Evolutionary conservation across 2,888 invertebrate genomes (phyloP), one percentile per base, ranked within the genome.

Genomic region (Heliconius cydno): DNA sequence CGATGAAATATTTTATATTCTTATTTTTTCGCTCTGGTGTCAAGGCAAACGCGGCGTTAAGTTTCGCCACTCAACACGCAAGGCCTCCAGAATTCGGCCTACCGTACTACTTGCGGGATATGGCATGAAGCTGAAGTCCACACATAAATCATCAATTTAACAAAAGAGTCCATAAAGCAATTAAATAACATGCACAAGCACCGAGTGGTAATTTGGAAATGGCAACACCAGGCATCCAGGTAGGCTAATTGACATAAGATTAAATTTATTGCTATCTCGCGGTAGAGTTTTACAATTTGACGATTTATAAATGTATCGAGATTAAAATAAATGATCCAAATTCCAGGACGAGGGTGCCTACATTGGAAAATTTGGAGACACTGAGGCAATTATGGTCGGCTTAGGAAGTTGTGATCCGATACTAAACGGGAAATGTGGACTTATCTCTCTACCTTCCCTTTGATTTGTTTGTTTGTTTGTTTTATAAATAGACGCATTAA

Each of bases 381-480:
- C 87, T 85, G 87, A 86, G 86, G 86, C 89, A 91, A 92, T 92
- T 92, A 92, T 89, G 90, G 88, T 86, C 88, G 88, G 90, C 89
- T 92, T 90, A 88, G 83, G 86, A 91, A 92, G 90, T 93, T 92
- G 90, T 92, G 90, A 92, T 89, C 88, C 88, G 83, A 85, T 85
- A 86, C 80, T 84, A 84, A 84, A 83, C 82, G 83, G 85, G 83
- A 86, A 90, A 92, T 91, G 85, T 83, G 85, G 90, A 93, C 91
- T 91, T 91, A 92, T 91, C 86, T 90, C 85, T 83, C 85, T 87
- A 86, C 85, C 86, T 89, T 86, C 86, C 85, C 86, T 89, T 86
- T 88, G 88, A 90, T 90, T 91, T 90, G 88, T 87, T 90, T 91
- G 86, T 81, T 34, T 34, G 86, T 81, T 34, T 34, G 83, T 72